Conservation (phyloP, 1,140 invertebrate species). For the Panonychus citri region DNA sequence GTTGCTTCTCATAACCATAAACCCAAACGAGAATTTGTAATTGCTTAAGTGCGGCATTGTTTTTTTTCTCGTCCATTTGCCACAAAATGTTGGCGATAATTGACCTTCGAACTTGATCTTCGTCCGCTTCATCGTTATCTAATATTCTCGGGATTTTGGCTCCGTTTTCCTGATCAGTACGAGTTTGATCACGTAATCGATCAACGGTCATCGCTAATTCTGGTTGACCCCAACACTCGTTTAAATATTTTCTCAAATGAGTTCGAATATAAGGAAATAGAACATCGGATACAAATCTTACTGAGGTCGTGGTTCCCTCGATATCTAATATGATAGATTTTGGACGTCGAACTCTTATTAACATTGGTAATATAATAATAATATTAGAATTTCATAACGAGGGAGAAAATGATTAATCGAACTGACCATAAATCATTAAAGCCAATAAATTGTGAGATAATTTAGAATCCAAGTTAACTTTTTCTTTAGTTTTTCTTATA, state of each 20-base stretch:
- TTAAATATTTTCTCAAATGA: conserved; percentile 5
- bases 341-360: neutral
- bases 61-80: conserved; percentile 5
- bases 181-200: neutral
- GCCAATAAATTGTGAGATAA: too few relatives aligned
- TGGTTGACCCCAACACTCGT: neutral
- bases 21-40: conserved; percentile 10
- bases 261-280: conserved; percentile 8
- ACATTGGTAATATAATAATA: too few relatives aligned
- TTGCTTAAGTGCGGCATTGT: conserved; percentile 5
- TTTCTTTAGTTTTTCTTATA: too few relatives aligned
- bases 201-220: conserved; percentile 2
- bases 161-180: neutral
- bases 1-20: conserved; percentile 9
- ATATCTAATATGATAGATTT: conserved; percentile 8
- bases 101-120: neutral
- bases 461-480: too few relatives aligned
- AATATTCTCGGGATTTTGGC: neutral
- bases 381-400: too few relatives aligned
- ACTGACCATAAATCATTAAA: too few relatives aligned
- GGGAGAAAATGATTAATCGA: too few relatives aligned
- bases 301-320: conserved; percentile 11
- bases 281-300: conserved; percentile 3
- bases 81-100: conserved; percentile 1
- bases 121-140: neutral